Evolutionary conservation across 1,140 invertebrate genomes (phyloP).

Genomic region (Leptinotarsa defecta): DNA sequence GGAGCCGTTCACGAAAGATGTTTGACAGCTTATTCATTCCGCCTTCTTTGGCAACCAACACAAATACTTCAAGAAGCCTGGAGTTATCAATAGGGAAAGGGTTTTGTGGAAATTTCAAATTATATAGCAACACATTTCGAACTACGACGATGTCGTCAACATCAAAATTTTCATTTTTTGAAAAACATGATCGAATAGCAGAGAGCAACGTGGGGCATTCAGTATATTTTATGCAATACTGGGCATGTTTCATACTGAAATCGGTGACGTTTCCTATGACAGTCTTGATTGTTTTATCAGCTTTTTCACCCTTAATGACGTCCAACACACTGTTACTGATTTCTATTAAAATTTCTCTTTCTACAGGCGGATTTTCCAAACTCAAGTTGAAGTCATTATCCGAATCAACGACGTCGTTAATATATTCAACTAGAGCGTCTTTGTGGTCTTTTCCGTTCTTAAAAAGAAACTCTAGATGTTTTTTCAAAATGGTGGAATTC

Average conservation of each 20-base stretch:
- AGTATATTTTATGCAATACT: conserved; percentile 6
- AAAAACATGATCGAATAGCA: neutral
- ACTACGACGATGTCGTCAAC: neutral
- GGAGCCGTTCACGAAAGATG: neutral
- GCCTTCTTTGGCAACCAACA: neutral
- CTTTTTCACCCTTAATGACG: neutral
- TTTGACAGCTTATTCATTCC: no score
- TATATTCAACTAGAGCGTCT: conserved; percentile 3
- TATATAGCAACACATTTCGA: conserved; percentile 15
- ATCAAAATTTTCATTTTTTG: neutral
- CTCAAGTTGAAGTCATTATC: neutral
- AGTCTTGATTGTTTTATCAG: neutral
- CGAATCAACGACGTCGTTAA: conserved; percentile 9
- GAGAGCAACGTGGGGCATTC: conserved; percentile 13
- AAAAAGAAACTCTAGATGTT: conserved; percentile 23
- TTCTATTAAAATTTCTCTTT: conserved; percentile 17
- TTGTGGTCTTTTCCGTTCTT: conserved; percentile 7
- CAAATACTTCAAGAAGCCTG: neutral
- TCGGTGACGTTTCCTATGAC: neutral
- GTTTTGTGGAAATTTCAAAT: conserved; percentile 16
- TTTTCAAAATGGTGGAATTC: neutral
- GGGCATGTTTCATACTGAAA: conserved; percentile 4
- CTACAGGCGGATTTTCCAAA: neutral
- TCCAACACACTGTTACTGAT: neutral
- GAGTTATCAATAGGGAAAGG: neutral